Base-by-base conservation (phyloP, 2,797 vertebrate species). In the Pelobates cultripes region DNA sequence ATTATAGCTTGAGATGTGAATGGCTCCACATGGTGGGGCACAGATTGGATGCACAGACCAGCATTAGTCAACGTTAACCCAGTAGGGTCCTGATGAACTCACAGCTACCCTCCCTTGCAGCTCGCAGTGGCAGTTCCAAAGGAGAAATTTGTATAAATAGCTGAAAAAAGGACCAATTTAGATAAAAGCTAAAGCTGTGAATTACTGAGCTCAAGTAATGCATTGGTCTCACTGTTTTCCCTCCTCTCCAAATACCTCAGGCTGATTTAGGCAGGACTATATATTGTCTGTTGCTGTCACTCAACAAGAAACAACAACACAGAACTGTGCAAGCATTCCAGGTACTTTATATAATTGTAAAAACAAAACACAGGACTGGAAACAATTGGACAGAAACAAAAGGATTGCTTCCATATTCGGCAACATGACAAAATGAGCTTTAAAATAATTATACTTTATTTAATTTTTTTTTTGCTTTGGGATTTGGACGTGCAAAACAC, bases 1-100 rank as follows among this genome's bases (percentile, higher is more conserved):
- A 91, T 92, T 93, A 91, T 85, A 91, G 91, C 88, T 85, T 88
- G 85, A 74, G 89, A 85, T 70, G 72, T 8, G 80, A 13, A 76
- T 53, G 74, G 57, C 74, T 76, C 74, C 43, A 44, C 80, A 43
- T 57, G 57, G 73, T 72, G 68, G 57, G 74, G 44, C 57, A 76
- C 68, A 77, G 80, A 76, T 77, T 76, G 80, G 80, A 82, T 77
- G 73, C 57, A 77, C 66, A 82, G 80, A 82, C 80, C 73, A 66
- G 75, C 80, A 82, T 82, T 82, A 82, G 74, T 68, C 73, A 82
- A 82, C 80, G 71, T 82, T 82, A 82, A 71, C 80, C 74, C 80
- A 82, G 80, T 71, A 43, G 80, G 80, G 67, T 70, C 74, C 28
- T 71, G 73, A 70, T 64, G 73, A 70, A 70, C 73, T 61, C 66